Evolutionary conservation across 2,888 invertebrate species (phyloP), one percentile per base, ranked within the genome.

Genomic region (Cheilosia grossa): DNA sequence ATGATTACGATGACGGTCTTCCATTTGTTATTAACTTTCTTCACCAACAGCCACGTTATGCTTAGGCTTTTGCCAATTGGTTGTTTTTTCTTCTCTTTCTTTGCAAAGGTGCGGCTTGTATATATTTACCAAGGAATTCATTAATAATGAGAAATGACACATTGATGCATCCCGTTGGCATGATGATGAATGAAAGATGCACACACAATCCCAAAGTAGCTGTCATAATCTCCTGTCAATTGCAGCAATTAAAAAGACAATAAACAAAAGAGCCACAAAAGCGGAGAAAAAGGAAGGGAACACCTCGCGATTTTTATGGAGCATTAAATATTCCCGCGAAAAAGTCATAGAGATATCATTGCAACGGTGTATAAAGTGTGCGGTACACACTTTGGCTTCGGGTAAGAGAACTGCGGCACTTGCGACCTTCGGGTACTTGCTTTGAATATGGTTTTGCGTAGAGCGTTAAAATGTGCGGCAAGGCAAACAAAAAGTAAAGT

Each of bases 21-120:
- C 85, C 80, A 85, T 85, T 85, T 85, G 80, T 85, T 81, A 80
- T 85, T 85, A 85, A 81, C 85, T 85, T 85, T 85, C 85, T 80
- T 85, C 72, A 81, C 80, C 85, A 85, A 70, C 67, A 72, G 81
- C 85, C 66, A 42, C 27, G 69, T 19, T 37, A 9, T 1, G 37
- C 56, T 75, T 27, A 72, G 75, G 75, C 66, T 30, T 49, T 42
- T 47, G 51, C 42, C 44, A 56, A 80, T 72, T n/a, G 40, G 51
- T 63, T 49, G 30, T 44, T 33, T 24, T 27, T 54, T 77, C n/a
- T 47, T 54, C 17, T 17, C 19, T 51, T 30, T 44, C 47, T 4
- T 7, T n/a, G 7, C 24, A 58, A 67, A 80, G 66, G 66, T 40
- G 19, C 17, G 10, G 17, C 21, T 66, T 51, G 40, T 10, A 54